These are phyloP conservation scores for Dilophus febrilis DNA, from an alignment of 2,888 invertebrate genomes.

Conservation along the genomic window DNA sequence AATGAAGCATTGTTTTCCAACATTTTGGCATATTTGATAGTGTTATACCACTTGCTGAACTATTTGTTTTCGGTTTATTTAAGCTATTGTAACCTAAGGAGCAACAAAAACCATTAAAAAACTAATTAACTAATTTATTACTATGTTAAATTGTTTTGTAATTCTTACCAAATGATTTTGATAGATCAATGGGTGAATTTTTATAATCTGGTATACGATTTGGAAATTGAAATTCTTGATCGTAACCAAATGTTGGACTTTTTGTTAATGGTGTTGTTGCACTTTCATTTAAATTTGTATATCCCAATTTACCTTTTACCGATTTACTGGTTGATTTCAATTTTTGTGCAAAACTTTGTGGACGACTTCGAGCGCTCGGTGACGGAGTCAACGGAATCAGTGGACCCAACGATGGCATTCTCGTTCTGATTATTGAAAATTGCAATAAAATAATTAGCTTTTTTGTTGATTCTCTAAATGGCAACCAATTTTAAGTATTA, in stretches of 20 bases:
- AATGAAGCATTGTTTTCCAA: constrained; percentile 87
- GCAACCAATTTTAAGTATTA: no score
- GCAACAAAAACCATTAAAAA: no score
- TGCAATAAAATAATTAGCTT: background rate
- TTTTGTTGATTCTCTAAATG: background rate
- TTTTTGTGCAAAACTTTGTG: constrained; percentile 80
- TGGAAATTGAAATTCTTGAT: constrained; percentile 18
- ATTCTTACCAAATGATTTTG: constrained; percentile 17
- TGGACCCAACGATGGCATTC: constrained; percentile 22
- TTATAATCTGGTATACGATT: constrained; percentile 26
- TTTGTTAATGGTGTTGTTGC: constrained; percentile 47
- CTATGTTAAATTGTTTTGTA: no score
- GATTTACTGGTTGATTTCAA: constrained; percentile 69
- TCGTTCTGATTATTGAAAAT: constrained; percentile 9
- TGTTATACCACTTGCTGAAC: no score
- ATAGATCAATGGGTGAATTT: constrained; percentile 26
- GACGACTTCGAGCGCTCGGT: constrained; percentile 34
- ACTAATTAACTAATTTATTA: background rate
- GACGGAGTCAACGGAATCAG: constrained; percentile 28
- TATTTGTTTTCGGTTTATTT: background rate
- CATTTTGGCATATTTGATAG: constrained; percentile 44
- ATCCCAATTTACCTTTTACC: constrained; percentile 58
- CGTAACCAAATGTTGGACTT: constrained; percentile 39
- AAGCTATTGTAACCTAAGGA: background rate
- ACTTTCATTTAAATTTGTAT: constrained; percentile 63